phyloP scores from a whole-genome alignment of 2,888 invertebrate genomes.

The Sphinx pinastri region DNA sequence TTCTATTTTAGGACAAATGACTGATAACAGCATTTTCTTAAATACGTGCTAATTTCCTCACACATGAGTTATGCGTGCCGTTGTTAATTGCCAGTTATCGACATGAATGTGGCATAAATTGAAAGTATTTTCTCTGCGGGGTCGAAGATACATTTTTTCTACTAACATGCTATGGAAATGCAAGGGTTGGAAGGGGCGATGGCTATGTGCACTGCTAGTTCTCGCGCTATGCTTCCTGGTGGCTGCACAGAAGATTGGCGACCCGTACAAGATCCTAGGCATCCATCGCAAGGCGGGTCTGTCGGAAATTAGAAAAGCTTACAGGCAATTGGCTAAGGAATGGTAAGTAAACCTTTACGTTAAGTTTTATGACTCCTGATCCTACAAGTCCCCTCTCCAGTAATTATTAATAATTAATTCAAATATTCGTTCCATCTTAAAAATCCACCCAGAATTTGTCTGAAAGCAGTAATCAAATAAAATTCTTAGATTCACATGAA shows the following conservation, averaged over 20 bases:
- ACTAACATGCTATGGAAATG: slow-evolving; percentile 79
- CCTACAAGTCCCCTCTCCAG: no score
- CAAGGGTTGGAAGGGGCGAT: slow-evolving; percentile 67
- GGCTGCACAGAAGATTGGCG: slow-evolving; percentile 82
- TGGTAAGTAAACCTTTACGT: slow-evolving; percentile 84
- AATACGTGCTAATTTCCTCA: slow-evolving; percentile 51
- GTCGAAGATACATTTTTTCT: slow-evolving; percentile 45
- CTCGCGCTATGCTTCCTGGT: slow-evolving; percentile 55
- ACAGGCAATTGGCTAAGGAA: slow-evolving; percentile 95
- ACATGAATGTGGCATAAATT: slow-evolving; percentile 51
- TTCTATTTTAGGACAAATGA: slow-evolving; percentile 81
- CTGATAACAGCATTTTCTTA: slow-evolving; percentile 68
- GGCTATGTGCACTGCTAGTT: slow-evolving; percentile 61
- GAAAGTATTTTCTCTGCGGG: slow-evolving; percentile 57
- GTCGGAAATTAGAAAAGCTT: slow-evolving; percentile 94
- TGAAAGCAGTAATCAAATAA: no score
- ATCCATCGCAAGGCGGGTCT: slow-evolving; percentile 89
- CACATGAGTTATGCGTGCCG: slow-evolving; percentile 56
- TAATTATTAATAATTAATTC: no score
- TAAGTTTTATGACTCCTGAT: neutral
- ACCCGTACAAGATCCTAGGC: slow-evolving; percentile 94
- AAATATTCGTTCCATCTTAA: no score
- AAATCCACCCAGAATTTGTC: no score
- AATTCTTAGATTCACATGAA: no score
- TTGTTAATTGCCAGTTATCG: slow-evolving; percentile 44